Percentiles rank a stretch among this genome's conserved stretches.
These are phyloP conservation scores for Drepana falcataria DNA, from an alignment of 2,888 invertebrate species.

Conservation along the genomic window DNA sequence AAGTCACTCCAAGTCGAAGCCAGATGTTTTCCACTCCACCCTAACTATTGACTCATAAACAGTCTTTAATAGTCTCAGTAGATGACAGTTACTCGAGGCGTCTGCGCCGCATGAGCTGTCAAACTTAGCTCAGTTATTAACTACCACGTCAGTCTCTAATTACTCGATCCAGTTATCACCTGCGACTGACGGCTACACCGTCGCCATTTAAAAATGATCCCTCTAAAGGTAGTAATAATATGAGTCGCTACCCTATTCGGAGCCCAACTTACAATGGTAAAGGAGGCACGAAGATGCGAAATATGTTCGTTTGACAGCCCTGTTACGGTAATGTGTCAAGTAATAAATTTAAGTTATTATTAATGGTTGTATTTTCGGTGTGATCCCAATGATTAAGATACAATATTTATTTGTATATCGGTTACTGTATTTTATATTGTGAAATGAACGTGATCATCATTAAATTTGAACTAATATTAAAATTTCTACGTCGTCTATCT, in stretches of 20 bases:
- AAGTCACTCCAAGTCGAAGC: constrained; percentile 2
- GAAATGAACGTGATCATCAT: neutral
- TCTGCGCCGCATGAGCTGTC: constrained; percentile 41
- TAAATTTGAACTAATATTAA: too few species aligned
- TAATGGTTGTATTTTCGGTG: constrained; percentile 27
- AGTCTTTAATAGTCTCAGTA: constrained; percentile 7
- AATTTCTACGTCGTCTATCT: too few species aligned
- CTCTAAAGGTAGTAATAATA: constrained; percentile 10
- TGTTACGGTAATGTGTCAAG: constrained; percentile 50
- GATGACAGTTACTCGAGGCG: constrained; percentile 21
- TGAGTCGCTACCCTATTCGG: constrained; percentile 7
- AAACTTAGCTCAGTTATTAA: constrained; percentile 67
- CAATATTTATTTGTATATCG: too few species aligned
- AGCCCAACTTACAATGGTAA: constrained; percentile 28
- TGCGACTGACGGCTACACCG: constrained; percentile 63
- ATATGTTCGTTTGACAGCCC: constrained; percentile 55
- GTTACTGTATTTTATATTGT: neutral
- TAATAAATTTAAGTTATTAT: constrained; percentile 31
- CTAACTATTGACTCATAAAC: constrained; percentile 6
- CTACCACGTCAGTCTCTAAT: constrained; percentile 68
- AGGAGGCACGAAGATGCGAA: constrained; percentile 31
- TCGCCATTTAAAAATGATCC: constrained; percentile 34
- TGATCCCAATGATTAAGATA: constrained; percentile 9
- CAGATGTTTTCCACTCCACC: constrained; percentile 9
- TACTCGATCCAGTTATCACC: constrained; percentile 72